Percentiles rank a stretch among this genome's conserved stretches.
These are phyloP conservation scores for Echeneis naucrates DNA, from an alignment of 2,797 vertebrate species.

Conservation along the genomic window DNA sequence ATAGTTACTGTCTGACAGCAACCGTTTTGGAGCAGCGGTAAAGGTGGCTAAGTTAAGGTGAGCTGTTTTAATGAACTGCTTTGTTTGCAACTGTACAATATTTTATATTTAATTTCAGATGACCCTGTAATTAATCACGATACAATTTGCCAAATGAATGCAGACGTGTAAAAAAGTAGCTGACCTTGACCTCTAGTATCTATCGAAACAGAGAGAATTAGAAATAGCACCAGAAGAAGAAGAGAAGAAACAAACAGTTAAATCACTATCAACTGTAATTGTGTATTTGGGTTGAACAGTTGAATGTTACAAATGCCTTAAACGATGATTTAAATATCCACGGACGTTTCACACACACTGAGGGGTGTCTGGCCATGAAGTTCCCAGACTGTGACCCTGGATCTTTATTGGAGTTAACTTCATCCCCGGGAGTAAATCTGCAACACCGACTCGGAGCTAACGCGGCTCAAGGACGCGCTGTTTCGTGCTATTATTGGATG, in stretches of 20 bases:
- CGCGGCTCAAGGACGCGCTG: slow-evolving; percentile 12
- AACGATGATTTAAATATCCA: no score
- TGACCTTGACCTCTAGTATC: not conserved
- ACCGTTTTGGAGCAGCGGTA: no score
- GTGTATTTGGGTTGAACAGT: not conserved
- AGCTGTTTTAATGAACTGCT: not conserved
- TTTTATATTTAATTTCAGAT: not conserved
- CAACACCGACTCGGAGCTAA: not conserved
- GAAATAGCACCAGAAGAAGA: no score
- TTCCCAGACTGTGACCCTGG: not conserved
- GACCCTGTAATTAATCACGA: not conserved
- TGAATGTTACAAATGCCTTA: not conserved
- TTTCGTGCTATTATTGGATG: slow-evolving; percentile 23
- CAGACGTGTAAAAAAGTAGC: no score
- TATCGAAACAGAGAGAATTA: not conserved
- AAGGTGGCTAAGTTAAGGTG: no score
- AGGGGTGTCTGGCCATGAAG: not conserved
- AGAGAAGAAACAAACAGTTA: no score
- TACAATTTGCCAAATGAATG: no score
- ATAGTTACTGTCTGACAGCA: not conserved
- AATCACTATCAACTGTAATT: not conserved
- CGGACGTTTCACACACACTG: not conserved
- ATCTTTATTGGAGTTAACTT: not conserved
- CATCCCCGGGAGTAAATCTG: not conserved
- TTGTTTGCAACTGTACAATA: not conserved